Evolutionary conservation across 2,797 vertebrate species (phyloP), one percentile per base, ranked within the genome.

Genomic region (Rhodeus uyekii): DNA sequence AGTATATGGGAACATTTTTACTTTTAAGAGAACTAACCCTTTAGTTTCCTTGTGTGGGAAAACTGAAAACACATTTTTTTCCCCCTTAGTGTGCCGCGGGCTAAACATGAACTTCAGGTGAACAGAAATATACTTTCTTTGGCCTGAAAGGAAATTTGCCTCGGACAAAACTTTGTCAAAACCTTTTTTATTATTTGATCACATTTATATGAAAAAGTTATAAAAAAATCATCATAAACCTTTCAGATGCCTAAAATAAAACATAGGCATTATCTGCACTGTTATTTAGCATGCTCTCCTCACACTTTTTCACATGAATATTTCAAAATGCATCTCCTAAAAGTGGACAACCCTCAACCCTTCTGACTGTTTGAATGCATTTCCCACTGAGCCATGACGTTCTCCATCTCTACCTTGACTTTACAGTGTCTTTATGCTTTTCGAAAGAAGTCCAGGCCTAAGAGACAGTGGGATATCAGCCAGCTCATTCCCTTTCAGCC

Each of bases 401-500:
- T 67, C 42, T 48, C 55, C 39, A 55, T 32, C 38, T 55, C 55
- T 44, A 16, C 27, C 29, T 63, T n/a, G 61, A 84, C 78, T 24
- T 73, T 24, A 27, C 61, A 55, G 44, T 4, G 72, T 71, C 53
- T 55, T 76, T 69, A 77, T 63, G 64, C 65, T 81, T 61, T 61
- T 80, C 72, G 60, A 63, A 69, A 61, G 74, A 58, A 60, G 50
- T 75, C 29, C 19, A 64, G 71, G 38, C 29, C 48, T 44, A 55
- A 73, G 77, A 76, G 50, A 73, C 73, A 72, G 44, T 81, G 79
- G 73, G 83, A 84, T 76, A 50, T 71, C 38, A 75, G 74, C 72
- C 38, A 53, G 24, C 46, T 48, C 78, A 76, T 82, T 69, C 80
- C 78, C 24, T 50, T 71, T 42, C 24, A n/a, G 48, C 5, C 16